These are phyloP conservation scores for Hycleus phaleratus DNA, from an alignment of 1,140 invertebrate species.

Conservation along the genomic window DNA sequence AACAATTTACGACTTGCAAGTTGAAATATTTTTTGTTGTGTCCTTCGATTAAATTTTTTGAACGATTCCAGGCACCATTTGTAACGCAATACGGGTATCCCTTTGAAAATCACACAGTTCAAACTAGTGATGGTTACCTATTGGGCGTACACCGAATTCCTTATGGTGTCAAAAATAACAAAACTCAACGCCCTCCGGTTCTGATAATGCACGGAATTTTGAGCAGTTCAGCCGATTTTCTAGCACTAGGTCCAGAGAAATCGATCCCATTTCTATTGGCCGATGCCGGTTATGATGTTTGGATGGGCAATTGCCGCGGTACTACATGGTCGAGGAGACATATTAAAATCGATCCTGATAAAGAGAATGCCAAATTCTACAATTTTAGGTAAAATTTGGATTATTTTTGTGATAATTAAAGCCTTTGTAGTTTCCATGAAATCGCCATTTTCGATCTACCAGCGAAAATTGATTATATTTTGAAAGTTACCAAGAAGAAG, in stretches of 20 bases:
- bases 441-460: constrained; percentile 57
- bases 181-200: not conserved
- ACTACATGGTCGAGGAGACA: constrained; percentile 7
- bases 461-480: constrained; percentile 51
- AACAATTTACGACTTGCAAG: no score
- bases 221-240: constrained; percentile 46
- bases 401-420: no score
- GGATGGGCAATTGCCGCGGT: constrained; percentile 53
- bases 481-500: constrained; percentile 41
- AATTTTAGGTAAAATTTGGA: constrained; percentile 2
- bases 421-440: constrained; percentile 45
- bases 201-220: constrained; percentile 62
- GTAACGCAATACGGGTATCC: constrained; percentile 47
- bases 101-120: constrained; percentile 53
- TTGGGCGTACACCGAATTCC: constrained; percentile 59
- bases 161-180: constrained; percentile 25
- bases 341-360: not conserved
- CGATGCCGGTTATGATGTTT: constrained; percentile 57
- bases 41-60: no score
- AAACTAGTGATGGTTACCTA: constrained; percentile 62
- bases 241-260: not conserved
- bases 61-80: no score
- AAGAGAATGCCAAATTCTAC: constrained; percentile 3
- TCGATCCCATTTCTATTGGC: constrained; percentile 48
- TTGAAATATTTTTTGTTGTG: no score